Conservation (phyloP, 1,140 invertebrate species). For the Atta texana region DNA sequence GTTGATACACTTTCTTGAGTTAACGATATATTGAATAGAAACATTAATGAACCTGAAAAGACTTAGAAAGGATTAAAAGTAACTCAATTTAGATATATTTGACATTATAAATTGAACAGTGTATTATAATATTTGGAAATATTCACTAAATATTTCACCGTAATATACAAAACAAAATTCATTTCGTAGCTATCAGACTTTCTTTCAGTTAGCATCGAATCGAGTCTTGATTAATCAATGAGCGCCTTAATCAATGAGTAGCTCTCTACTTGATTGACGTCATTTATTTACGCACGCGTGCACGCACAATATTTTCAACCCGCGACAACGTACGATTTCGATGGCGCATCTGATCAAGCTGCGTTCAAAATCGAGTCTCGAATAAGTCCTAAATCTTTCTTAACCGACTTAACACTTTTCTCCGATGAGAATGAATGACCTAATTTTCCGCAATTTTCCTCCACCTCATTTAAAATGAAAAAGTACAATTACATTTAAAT, state of each 20-base stretch:
- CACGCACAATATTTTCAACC: background rate
- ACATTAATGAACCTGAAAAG: too few species aligned
- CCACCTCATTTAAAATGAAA: background rate
- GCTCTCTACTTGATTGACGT: background rate
- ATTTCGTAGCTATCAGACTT: too few species aligned
- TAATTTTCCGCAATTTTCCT: background rate
- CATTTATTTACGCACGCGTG: background rate
- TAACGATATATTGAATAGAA: too few species aligned
- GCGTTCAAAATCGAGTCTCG: background rate
- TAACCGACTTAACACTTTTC: background rate
- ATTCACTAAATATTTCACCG: too few species aligned
- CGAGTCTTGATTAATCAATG: conserved; percentile 13
- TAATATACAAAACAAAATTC: too few species aligned
- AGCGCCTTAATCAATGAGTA: too few species aligned
- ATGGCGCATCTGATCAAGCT: conserved; percentile 14
- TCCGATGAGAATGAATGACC: background rate
- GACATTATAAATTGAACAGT: too few species aligned
- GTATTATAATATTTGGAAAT: too few species aligned
- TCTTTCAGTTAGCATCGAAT: background rate
- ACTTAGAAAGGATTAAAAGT: too few species aligned
- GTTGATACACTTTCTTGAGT: too few species aligned
- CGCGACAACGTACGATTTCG: background rate
- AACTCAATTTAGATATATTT: too few species aligned
- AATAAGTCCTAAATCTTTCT: conserved; percentile 15
- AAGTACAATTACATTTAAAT: conserved; percentile 3